A percentile compares a stretch with the other conserved stretches of the same genome.
These are phyloP conservation scores for Macroteleia sp. DNA, from an alignment of 2,888 invertebrate genomes.

Conservation along the genomic window DNA sequence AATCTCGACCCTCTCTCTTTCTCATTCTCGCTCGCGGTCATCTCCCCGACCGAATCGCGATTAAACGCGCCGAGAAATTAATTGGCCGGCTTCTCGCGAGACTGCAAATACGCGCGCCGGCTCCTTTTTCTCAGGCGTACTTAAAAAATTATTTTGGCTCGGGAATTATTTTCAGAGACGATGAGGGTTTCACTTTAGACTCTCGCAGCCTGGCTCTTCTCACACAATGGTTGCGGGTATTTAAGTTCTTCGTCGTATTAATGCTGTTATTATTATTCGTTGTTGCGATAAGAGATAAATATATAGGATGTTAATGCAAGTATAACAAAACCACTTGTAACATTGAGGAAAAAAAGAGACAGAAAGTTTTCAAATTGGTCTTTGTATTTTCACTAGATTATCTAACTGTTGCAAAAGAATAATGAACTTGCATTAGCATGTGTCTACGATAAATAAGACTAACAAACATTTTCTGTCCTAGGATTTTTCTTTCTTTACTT, in stretches of 20 bases:
- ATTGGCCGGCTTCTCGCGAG: constrained; percentile 71
- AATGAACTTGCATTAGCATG: no score
- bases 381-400: no score
- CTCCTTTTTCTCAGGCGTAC: constrained; percentile 18
- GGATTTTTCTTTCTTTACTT: no score
- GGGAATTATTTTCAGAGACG: constrained; percentile 25
- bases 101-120: constrained; percentile 52
- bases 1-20: constrained; percentile 71
- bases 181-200: constrained; percentile 3
- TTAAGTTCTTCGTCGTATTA: not conserved
- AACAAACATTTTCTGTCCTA: no score
- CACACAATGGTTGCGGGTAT: constrained; percentile 6
- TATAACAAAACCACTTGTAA: no score
- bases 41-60: constrained; percentile 76
- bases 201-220: not conserved
- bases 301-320: no score
- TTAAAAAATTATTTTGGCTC: constrained; percentile 37
- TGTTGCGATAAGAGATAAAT: no score
- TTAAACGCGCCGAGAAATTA: constrained; percentile 78
- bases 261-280: no score
- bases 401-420: no score
- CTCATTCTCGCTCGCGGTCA: constrained; percentile 71
- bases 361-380: no score
- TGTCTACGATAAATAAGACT: no score
- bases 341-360: no score